These are phyloP conservation scores for Gymnocheta viridis DNA, from an alignment of 2,888 invertebrate species.

Conservation along the genomic window DNA sequence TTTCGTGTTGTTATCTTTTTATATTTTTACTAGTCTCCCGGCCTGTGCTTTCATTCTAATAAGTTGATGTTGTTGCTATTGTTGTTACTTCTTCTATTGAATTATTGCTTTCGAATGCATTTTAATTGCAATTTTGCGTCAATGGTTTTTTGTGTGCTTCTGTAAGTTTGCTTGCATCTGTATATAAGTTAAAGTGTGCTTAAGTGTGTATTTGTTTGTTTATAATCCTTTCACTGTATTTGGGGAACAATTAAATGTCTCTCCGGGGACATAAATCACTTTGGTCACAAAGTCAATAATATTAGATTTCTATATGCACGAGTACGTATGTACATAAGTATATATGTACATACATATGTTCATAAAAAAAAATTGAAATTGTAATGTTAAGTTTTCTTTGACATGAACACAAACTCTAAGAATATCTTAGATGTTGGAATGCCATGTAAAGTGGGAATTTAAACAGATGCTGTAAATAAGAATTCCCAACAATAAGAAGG, in stretches of 20 bases:
- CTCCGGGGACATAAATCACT: slow-evolving; percentile 70
- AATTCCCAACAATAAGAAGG: slow-evolving; percentile 9
- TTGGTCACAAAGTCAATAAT: slow-evolving; percentile 67
- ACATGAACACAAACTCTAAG: background rate
- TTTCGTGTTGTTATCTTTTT: slow-evolving; percentile 21
- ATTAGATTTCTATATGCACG: slow-evolving; percentile 57
- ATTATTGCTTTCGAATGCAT: slow-evolving; percentile 68
- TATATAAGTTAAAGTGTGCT: background rate
- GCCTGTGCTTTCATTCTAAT: slow-evolving; percentile 31
- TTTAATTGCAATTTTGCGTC: slow-evolving; percentile 68
- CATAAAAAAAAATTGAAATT: slow-evolving; percentile 20
- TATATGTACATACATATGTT: background rate
- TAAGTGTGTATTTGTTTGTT: slow-evolving; percentile 8
- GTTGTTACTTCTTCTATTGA: slow-evolving; percentile 46
- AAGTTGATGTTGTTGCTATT: slow-evolving; percentile 49
- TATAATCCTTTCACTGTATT: slow-evolving; percentile 62
- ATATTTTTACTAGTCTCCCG: slow-evolving; percentile 1
- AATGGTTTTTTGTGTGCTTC: slow-evolving; percentile 36
- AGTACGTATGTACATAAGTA: background rate
- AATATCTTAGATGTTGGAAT: slow-evolving; percentile 19
- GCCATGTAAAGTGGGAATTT: slow-evolving; percentile 50
- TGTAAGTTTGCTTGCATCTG: slow-evolving; percentile 25
- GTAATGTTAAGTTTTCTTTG: slow-evolving; percentile 44
- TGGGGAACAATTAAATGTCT: slow-evolving; percentile 68
- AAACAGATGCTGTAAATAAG: slow-evolving; percentile 42